phyloP scores from a whole-genome alignment of 2,797 vertebrate genomes.

The Phataginus tricuspis region DNA sequence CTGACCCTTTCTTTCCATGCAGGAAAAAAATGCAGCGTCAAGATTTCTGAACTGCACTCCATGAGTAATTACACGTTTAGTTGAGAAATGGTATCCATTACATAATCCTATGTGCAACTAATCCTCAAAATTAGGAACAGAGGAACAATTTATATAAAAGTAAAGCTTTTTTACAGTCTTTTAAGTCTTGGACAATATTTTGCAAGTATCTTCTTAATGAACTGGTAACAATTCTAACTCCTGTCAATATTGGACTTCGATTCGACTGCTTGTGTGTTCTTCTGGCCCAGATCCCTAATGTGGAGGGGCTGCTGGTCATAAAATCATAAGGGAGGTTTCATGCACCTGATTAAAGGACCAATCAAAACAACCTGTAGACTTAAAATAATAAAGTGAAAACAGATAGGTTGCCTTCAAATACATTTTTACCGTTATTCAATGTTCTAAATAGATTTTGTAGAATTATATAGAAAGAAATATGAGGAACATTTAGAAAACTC shows the following conservation, averaged over 20 bases:
- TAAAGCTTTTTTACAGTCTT: background rate
- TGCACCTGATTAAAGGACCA: background rate
- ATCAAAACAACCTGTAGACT: background rate
- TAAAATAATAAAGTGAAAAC: background rate
- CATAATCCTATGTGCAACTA: background rate
- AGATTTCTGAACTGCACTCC: background rate
- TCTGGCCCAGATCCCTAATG: background rate
- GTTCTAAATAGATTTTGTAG: background rate
- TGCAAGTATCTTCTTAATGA: background rate
- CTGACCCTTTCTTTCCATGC: background rate
- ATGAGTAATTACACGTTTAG: background rate
- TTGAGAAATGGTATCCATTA: background rate
- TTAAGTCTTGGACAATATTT: background rate
- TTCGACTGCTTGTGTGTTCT: background rate
- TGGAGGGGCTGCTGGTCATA: background rate
- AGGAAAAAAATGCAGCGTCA: background rate
- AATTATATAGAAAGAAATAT: background rate
- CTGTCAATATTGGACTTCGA: rapidly evolving
- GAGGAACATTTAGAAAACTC: background rate
- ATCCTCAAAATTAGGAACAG: background rate
- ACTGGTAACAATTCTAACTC: background rate
- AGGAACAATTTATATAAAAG: background rate
- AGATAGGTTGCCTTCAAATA: background rate
- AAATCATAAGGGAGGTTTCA: background rate
- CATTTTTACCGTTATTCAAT: background rate